A percentile compares a stretch with the other conserved stretches of the same genome.
Conservation (phyloP, 23 tunicate species). For the Halocynthia roretzi region DNA sequence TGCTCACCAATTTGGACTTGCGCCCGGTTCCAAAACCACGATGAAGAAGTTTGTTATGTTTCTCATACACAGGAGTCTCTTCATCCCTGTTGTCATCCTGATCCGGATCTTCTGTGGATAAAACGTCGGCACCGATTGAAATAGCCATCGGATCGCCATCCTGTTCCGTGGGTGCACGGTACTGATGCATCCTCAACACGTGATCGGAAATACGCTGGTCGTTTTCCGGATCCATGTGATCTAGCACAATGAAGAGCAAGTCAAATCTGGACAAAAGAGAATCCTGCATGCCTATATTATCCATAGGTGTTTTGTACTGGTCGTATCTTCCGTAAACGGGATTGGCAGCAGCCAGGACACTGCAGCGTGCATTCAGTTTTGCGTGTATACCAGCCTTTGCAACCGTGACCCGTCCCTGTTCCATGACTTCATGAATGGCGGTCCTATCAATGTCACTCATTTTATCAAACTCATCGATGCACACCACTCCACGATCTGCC, state of each 20-base stretch:
- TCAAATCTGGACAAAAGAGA: conserved; percentile 97
- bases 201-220: conserved; percentile 91
- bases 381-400: conserved; percentile 99
- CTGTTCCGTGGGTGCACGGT: conserved; percentile 90
- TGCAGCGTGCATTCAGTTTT: conserved; percentile 89
- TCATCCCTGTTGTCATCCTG: conserved; percentile 58
- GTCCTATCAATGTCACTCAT: conserved; percentile 97
- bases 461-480: conserved; percentile 99
- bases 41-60: conserved; percentile 85
- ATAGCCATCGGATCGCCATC: conserved; percentile 96
- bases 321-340: conserved; percentile 98
- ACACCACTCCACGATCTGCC: conserved; percentile 96
- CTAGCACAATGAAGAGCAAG: conserved; percentile 89
- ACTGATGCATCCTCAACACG: conserved; percentile 77
- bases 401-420: conserved; percentile 94
- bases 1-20: conserved; percentile 39
- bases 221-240: conserved; percentile 94
- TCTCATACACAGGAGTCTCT: conserved; percentile 77
- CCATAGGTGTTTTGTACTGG: conserved; percentile 96
- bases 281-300: conserved; percentile 99
- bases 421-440: conserved; percentile 99
- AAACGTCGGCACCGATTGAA: conserved; percentile 68
- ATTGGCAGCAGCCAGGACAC: conserved; percentile 98
- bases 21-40: conserved; percentile 8
- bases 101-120: conserved; percentile 82